phyloP scores from a whole-genome alignment of 1,140 invertebrate species.

The Potamilus streckersoni region DNA sequence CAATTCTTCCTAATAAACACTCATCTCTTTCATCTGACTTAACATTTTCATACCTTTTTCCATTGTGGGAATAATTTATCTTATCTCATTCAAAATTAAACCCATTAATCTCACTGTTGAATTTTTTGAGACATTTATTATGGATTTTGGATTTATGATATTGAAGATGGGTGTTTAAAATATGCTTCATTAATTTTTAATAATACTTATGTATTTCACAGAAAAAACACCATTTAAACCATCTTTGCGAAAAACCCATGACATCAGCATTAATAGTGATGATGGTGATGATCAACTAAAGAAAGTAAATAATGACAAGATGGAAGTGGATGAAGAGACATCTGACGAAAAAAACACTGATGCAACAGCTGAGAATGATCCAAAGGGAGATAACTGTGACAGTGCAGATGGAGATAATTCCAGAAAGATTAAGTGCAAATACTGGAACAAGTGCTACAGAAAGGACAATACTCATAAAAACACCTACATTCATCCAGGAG shows the following conservation, averaged over 20 bases:
- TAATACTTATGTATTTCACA: too few relatives aligned
- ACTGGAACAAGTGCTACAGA: conserved; percentile 57
- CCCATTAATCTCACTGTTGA: too few relatives aligned
- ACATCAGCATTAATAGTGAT: conserved; percentile 34
- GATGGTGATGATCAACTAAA: conserved; percentile 14
- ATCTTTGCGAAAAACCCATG: conserved; percentile 35
- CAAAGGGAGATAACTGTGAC: not conserved
- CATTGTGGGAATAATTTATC: too few relatives aligned
- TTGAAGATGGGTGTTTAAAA: too few relatives aligned
- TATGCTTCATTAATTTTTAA: too few relatives aligned
- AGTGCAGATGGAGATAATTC: too few relatives aligned
- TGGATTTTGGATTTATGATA: too few relatives aligned
- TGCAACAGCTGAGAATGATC: not conserved
- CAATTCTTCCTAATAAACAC: too few relatives aligned
- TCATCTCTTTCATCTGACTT: too few relatives aligned
- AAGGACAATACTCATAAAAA: conserved; percentile 52
- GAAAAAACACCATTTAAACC: conserved; percentile 4
- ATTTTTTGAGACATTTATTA: too few relatives aligned
- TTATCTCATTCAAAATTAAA: too few relatives aligned
- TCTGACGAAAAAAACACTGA: not conserved
- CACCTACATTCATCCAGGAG: conserved; percentile 48
- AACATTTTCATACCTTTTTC: too few relatives aligned
- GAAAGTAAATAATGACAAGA: conserved; percentile 14
- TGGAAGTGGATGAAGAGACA: conserved; percentile 17
- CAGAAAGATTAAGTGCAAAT: conserved; percentile 39